phyloP scores from a whole-genome alignment of 2,113 vertebrate species.

The Phoxinus phoxinus region DNA sequence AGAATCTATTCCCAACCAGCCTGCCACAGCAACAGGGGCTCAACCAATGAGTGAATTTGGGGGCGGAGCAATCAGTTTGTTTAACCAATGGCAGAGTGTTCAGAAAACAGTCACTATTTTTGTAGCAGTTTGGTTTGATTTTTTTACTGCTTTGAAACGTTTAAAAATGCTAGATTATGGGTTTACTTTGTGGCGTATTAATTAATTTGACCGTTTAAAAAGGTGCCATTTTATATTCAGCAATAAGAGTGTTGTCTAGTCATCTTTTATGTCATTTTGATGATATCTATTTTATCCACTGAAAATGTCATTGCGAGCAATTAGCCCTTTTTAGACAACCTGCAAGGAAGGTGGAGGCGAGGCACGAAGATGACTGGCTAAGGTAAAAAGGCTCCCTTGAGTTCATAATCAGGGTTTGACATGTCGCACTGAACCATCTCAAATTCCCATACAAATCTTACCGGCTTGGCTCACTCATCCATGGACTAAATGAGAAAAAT shows the following conservation, averaged over 20 bases:
- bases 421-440: slow-evolving; percentile 79
- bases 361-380: slow-evolving; percentile 63
- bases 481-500: slow-evolving; percentile 88
- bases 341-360: slow-evolving; percentile 9
- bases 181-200: not conserved
- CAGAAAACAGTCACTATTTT: not conserved
- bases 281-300: slow-evolving; percentile 26
- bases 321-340: slow-evolving; percentile 4
- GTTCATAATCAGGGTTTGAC: slow-evolving; percentile 79
- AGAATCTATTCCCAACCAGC: not conserved
- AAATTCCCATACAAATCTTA: slow-evolving; percentile 81
- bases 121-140: not conserved
- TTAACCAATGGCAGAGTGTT: not conserved
- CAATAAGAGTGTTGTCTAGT: slow-evolving; percentile 4
- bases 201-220: slow-evolving; percentile 5
- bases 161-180: not conserved
- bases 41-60: not conserved
- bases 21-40: not conserved
- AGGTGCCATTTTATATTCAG: not conserved
- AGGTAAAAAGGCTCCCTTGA: slow-evolving; percentile 51
- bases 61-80: no score
- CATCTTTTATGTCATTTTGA: slow-evolving; percentile 11
- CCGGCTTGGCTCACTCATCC: slow-evolving; percentile 82
- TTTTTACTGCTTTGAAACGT: not conserved
- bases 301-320: not conserved